Percentiles rank a stretch among this genome's conserved stretches.
phyloP scores from a whole-genome alignment of 2,113 vertebrate genomes.

The Aplodontia rufa region DNA sequence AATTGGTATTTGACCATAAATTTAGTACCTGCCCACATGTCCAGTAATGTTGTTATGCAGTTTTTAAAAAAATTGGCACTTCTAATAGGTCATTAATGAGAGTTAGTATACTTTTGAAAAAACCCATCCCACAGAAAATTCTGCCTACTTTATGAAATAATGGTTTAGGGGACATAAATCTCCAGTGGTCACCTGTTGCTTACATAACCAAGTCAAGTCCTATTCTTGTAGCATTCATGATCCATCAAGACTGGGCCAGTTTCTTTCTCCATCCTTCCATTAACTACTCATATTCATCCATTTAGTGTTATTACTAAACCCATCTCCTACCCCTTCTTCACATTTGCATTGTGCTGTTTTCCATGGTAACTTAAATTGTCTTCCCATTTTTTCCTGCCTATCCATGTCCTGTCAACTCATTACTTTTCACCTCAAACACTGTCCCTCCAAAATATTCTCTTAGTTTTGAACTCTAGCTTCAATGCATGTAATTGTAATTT shows the following conservation, averaged over 20 bases:
- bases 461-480: neutral
- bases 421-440: neutral
- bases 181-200: neutral
- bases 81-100: neutral
- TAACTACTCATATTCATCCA: neutral
- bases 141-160: neutral
- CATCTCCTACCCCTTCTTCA: neutral
- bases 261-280: neutral
- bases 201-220: neutral
- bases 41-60: neutral
- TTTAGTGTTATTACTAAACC: neutral
- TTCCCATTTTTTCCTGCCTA: neutral
- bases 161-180: neutral
- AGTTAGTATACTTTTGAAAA: neutral
- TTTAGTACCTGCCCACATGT: neutral
- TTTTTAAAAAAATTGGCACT: neutral
- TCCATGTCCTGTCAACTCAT: neutral
- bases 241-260: fast-evolving
- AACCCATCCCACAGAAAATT: neutral
- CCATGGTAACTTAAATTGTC: neutral
- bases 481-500: neutral
- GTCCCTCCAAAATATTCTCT: neutral
- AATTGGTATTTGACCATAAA: neutral
- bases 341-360: neutral
- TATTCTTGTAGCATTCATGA: neutral